Base-by-base conservation (phyloP, 2,888 invertebrate genomes). In the Euproctis similis region DNA sequence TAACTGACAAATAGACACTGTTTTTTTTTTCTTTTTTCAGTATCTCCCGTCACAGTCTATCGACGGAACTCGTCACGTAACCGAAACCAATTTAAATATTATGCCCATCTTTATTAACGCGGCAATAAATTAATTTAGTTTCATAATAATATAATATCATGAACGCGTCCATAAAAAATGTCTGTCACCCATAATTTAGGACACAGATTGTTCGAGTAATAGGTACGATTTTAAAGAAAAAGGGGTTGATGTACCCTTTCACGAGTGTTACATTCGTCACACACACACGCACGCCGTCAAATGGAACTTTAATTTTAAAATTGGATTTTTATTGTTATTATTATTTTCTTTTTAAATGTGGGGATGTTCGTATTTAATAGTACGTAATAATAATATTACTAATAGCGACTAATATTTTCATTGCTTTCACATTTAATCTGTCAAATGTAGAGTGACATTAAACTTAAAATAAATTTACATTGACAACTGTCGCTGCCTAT, bases 241-340 rank as follows among this genome's bases (percentile, higher is more conserved):
- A 72, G 71, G 72, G 80, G 75, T 74, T 70, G 68, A 59, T 59
- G 65, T 67, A 60, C 74, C 80, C 70, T 63, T 70, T 63, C 58
- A 59, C 59, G 60, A 59, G 59, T 60, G 62, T 67, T 62, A 54
- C 62, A 75, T 82, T 81, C 72, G 81, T 78, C 78, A 81, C 81
- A 77, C 81, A 80, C 70, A 81, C 81, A 77, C 81, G 80, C 70
- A 57, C 76, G 76, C 53, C 62, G 76, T 64, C 74, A 74, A 77
- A 77, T 75, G 64, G 70, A 65, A 72, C 57, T 81, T 78, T 69
- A 78, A 75, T 73, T 74, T 78, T 70, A 53, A 77, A 80, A 80
- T 78, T 80, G 71, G 68, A 64, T 63, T 76, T 78, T 75, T 78
- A 81, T 78, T 70, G 62, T 63, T 41, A 54, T 60, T 59, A 59